Evolutionary conservation across 2,113 vertebrate species (phyloP), one percentile per base, ranked within the genome.

Genomic region (Paratilapia polleni): DNA sequence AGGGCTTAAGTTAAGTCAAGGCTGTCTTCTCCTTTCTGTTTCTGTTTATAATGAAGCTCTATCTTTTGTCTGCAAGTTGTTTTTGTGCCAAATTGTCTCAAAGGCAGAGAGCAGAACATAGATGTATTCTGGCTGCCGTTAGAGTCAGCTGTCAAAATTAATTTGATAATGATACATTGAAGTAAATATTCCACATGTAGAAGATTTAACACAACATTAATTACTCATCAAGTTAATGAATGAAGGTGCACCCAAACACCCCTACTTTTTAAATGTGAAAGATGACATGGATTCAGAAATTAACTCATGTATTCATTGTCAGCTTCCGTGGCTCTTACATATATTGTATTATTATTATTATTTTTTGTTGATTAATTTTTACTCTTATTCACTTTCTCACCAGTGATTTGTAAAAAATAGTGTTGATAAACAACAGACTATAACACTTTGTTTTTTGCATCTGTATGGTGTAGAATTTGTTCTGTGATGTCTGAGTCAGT

Each of bases 161-260:
- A 64, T 77, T 63, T 63, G n/a, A 54, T 28, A 57, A 62, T 24
- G 76, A 89, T 70, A 47, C 13, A 83, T 52, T 49, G 2, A 74
- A 56, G n/a, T 24, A 78, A 61, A 64, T 75, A 52, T 49, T 38
- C 28, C 26, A 56, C 3, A 2, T 77, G 26, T 58, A 34, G 17
- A 20, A 31, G 59, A 84, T 79, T 79, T 41, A 82, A 89, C 13
- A 73, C 57, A 36, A 38, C 75, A 82, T 87, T 79, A 83, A 59
- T 70, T 15, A 28, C 1, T 63, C 54, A 56, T 24, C 9, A 24
- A 20, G 26, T 84, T 62, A 77, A 83, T 59, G 43, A 82, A 77
- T 73, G 2, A 4, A 19, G 19, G 24, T 12, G 22, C 47, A 68
- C 36, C 28, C 2, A 54, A 28, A 56, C 17, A 56, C 1, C 7